These are phyloP conservation scores for Ormyrus pomaceus DNA, from an alignment of 2,888 invertebrate genomes.

Conservation along the genomic window DNA sequence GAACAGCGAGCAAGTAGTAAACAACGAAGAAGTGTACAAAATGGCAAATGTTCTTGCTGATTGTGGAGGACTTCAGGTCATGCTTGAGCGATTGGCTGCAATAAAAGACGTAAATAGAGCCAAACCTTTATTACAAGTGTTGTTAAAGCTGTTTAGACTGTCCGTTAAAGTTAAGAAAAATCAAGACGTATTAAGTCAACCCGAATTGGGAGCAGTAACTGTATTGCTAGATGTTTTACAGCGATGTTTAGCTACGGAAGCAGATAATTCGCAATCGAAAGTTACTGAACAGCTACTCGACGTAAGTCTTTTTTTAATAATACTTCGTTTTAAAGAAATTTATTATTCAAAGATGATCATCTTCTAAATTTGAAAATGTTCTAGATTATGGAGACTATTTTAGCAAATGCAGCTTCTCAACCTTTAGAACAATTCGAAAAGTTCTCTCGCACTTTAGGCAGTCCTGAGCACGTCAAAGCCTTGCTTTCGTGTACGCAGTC, in stretches of 20 bases:
- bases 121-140: constrained; percentile 90
- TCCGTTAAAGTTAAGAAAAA: constrained; percentile 94
- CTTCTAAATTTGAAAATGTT: constrained; percentile 55
- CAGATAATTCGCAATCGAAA: constrained; percentile 84
- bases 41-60: constrained; percentile 91
- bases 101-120: constrained; percentile 92
- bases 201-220: constrained; percentile 89
- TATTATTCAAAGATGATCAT: too few relatives aligned
- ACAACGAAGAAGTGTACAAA: constrained; percentile 95
- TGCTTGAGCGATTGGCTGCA: constrained; percentile 90
- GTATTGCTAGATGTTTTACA: constrained; percentile 91
- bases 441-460: constrained; percentile 93
- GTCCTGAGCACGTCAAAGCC: constrained; percentile 91
- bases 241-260: constrained; percentile 81
- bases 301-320: constrained; percentile 74
- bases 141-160: constrained; percentile 91
- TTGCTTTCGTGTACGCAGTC: constrained; percentile 88
- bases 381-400: constrained; percentile 94
- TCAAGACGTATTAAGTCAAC: constrained; percentile 91
- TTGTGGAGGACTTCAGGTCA: constrained; percentile 87
- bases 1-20: constrained; percentile 90
- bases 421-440: constrained; percentile 88
- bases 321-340: too few relatives aligned
- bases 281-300: constrained; percentile 94
- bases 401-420: constrained; percentile 93